Conservation (phyloP, 1,140 invertebrate species). For the Brachionus manjavacas region DNA sequence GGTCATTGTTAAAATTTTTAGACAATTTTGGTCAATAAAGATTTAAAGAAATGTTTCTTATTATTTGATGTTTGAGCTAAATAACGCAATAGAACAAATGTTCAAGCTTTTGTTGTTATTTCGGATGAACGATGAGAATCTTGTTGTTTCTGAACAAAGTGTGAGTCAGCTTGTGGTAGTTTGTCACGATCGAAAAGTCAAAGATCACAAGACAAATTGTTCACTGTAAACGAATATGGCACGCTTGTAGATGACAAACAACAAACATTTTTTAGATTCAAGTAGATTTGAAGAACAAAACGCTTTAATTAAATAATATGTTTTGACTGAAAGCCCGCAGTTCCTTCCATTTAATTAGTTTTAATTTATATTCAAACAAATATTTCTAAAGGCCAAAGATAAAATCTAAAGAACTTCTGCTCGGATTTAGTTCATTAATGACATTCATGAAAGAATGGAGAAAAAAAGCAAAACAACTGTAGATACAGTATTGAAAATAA, state of each 20-base stretch:
- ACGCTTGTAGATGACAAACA: background rate
- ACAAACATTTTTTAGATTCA: background rate
- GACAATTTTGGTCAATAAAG: no score
- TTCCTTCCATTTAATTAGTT: background rate
- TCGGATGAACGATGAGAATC: background rate
- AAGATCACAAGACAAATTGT: background rate
- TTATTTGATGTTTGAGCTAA: no score
- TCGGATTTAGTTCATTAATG: background rate
- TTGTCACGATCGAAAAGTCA: background rate
- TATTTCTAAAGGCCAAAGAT: background rate
- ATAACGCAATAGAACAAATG: background rate
- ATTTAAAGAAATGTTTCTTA: no score
- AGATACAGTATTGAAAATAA: background rate
- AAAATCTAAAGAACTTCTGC: background rate
- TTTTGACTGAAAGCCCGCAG: background rate
- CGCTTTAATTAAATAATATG: background rate
- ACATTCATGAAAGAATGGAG: no score
- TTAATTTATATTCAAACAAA: background rate
- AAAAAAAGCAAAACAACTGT: background rate
- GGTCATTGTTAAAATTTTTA: no score
- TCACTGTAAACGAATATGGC: no score
- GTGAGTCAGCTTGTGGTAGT: background rate
- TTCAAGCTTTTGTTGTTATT: background rate
- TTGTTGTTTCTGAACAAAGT: background rate
- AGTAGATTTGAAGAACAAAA: background rate